These are phyloP conservation scores for Pocota personata DNA, from an alignment of 2,888 invertebrate genomes.

Conservation along the genomic window DNA sequence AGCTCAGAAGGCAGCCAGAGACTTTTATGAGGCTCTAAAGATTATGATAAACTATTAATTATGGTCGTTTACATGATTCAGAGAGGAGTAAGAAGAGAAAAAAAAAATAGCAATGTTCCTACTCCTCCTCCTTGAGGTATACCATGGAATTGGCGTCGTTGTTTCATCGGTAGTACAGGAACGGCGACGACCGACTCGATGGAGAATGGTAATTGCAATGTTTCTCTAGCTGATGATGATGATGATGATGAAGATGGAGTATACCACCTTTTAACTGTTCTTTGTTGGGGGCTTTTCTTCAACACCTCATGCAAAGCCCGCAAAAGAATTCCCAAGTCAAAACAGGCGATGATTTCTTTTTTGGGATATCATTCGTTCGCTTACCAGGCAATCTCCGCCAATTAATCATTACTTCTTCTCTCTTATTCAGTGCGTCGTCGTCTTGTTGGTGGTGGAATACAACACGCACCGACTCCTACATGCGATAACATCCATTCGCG, in stretches of 20 bases:
- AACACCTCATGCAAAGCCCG: constrained; percentile 45
- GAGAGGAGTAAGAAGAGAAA: constrained; percentile 6
- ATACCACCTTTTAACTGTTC: constrained; percentile 72
- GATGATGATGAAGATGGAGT: constrained; percentile 72
- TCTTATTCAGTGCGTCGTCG: constrained; percentile 17
- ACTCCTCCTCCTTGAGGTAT: constrained; percentile 59
- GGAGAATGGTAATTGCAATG: constrained; percentile 73
- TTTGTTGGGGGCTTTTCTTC: constrained; percentile 63
- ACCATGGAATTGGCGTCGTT: constrained; percentile 11
- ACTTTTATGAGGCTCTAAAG: constrained; percentile 72
- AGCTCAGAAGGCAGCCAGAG: constrained; percentile 52
- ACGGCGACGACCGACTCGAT: not conserved
- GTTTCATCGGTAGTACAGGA: not conserved
- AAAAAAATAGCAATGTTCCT: constrained; percentile 16
- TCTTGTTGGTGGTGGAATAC: constrained; percentile 4
- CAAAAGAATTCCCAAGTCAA: constrained; percentile 30
- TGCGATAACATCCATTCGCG: constrained; percentile 63
- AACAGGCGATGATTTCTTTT: constrained; percentile 44
- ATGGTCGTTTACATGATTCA: constrained; percentile 68
- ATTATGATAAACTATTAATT: constrained; percentile 74
- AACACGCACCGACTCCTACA: constrained; percentile 67
- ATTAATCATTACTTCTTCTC: constrained; percentile 65
- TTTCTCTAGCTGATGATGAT: constrained; percentile 71
- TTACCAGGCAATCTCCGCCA: constrained; percentile 66
- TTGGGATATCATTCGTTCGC: constrained; percentile 53